Percentiles rank a stretch among this genome's conserved stretches.
Conservation (phyloP, 2,888 invertebrate species). For the Sycophila texana region DNA sequence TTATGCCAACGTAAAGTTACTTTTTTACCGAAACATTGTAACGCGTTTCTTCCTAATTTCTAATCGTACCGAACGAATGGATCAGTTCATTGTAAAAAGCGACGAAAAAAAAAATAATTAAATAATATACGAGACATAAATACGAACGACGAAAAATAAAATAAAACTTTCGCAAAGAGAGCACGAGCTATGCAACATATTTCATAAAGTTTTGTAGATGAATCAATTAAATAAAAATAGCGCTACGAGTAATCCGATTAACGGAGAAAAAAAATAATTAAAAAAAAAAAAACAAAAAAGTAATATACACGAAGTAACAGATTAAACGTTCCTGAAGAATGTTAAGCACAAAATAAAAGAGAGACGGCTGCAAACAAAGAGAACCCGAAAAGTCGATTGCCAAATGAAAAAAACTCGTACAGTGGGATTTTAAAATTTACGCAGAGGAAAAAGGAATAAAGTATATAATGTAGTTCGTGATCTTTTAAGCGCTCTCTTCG, state of each 20-base stretch:
- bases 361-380: background rate
- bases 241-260: constrained; percentile 10
- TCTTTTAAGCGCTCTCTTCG: constrained; percentile 51
- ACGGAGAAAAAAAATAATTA: constrained; percentile 15
- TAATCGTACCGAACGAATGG: constrained; percentile 37
- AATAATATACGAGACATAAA: background rate
- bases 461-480: constrained; percentile 50
- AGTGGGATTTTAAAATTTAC: constrained; percentile 39
- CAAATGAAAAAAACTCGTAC: constrained; percentile 40
- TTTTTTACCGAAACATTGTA: constrained; percentile 57
- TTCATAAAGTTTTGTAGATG: constrained; percentile 52
- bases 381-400: constrained; percentile 44
- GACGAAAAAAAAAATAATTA: background rate
- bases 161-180: constrained; percentile 28
- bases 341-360: constrained; percentile 33
- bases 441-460: constrained; percentile 27
- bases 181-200: constrained; percentile 50
- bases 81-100: constrained; percentile 50
- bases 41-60: constrained; percentile 51
- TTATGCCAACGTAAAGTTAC: constrained; percentile 58
- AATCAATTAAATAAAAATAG: constrained; percentile 40
- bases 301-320: background rate
- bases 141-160: background rate
- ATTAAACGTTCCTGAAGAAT: constrained; percentile 44
- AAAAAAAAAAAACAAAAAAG: constrained; percentile 6